A percentile compares a stretch with the other conserved stretches of the same genome.
Conservation (phyloP, 2,113 vertebrate species). For the Corythornis madagascariensis region DNA sequence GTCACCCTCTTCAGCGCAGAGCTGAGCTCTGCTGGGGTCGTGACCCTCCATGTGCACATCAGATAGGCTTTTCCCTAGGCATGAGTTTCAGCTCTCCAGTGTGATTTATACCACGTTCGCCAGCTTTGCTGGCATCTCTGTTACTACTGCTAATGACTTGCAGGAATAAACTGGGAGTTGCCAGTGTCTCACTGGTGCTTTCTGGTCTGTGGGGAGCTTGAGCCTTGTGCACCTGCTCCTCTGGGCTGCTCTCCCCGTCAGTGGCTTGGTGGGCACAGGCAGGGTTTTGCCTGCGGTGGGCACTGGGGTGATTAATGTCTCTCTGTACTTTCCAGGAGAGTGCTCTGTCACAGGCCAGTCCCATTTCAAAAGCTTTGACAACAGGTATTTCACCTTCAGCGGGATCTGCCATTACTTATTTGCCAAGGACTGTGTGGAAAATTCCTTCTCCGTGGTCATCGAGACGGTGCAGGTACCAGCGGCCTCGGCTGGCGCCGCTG, state of each 20-base stretch:
- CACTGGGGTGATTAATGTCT: neutral
- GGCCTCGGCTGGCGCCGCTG: neutral
- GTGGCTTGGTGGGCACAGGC: neutral
- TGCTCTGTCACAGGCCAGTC: slow-evolving; percentile 93
- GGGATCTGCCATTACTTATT: slow-evolving; percentile 92
- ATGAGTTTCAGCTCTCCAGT: neutral
- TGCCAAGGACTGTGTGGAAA: slow-evolving; percentile 85
- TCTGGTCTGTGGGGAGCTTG: neutral
- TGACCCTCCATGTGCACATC: neutral
- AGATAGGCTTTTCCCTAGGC: neutral
- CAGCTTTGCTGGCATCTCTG: neutral
- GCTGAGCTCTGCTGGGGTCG: neutral
- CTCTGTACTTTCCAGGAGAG: slow-evolving; percentile 78
- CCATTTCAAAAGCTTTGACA: slow-evolving; percentile 96
- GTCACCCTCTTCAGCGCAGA: neutral
- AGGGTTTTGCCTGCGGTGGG: fast-evolving
- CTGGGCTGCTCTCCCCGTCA: neutral
- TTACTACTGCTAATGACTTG: neutral
- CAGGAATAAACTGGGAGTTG: neutral
- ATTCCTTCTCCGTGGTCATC: slow-evolving; percentile 87
- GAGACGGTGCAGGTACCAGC: slow-evolving; percentile 89
- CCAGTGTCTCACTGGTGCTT: neutral
- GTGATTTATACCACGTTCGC: neutral
- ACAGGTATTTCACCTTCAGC: slow-evolving; percentile 93
- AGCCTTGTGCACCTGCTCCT: neutral